A percentile compares a stretch with the other conserved stretches of the same genome.
These are phyloP conservation scores for Muntiacus muntjak DNA, from an alignment of 2,113 vertebrate species.

Conservation along the genomic window DNA sequence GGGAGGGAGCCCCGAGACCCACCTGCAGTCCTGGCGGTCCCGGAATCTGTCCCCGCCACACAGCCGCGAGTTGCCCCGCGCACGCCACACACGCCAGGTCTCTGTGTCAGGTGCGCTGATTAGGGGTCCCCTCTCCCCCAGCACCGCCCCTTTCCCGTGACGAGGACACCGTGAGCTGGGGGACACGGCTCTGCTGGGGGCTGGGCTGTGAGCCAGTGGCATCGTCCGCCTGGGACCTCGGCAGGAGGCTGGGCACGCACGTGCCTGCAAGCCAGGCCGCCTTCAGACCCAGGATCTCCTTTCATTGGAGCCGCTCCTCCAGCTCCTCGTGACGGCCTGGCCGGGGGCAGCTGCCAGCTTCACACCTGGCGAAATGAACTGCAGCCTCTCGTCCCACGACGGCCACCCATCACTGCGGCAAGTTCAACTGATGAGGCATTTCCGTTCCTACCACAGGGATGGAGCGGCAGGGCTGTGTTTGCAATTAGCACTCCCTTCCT, in stretches of 20 bases:
- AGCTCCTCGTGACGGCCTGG: background rate
- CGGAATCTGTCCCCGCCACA: background rate
- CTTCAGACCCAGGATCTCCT: background rate
- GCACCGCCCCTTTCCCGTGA: too few species aligned
- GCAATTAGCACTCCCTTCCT: background rate
- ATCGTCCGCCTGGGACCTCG: rapidly evolving
- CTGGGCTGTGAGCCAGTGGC: background rate
- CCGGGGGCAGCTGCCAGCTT: too few species aligned
- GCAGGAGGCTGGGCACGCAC: rapidly evolving
- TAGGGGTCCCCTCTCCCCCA: too few species aligned
- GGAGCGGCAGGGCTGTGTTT: background rate
- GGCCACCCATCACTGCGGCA: rapidly evolving
- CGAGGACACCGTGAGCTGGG: background rate
- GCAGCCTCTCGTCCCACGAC: background rate
- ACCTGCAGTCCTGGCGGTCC: background rate
- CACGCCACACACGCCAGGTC: background rate
- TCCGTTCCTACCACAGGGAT: too few species aligned
- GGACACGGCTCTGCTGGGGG: background rate
- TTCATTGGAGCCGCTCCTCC: background rate
- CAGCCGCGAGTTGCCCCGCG: background rate
- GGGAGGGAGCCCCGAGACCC: background rate
- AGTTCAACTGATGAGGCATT: too few species aligned
- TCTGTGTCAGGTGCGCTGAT: background rate
- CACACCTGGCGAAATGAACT: too few species aligned
- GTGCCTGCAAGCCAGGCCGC: background rate